A percentile compares a stretch with the other conserved stretches of the same genome.
phyloP scores from a whole-genome alignment of 2,888 invertebrate species.

The Beris morrisii region DNA sequence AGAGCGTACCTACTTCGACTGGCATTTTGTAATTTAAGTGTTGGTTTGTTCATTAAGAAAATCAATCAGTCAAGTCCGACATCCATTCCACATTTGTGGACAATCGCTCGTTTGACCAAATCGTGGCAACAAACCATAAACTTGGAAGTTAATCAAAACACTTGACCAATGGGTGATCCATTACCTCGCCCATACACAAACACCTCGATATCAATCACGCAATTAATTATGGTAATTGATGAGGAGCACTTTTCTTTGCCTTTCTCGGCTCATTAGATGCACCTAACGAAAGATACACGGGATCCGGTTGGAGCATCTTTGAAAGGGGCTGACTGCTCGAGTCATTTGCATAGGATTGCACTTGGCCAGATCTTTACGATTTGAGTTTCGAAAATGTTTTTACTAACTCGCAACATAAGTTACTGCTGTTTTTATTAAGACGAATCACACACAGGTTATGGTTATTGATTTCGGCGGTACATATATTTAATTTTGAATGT shows the following conservation, averaged over 20 bases:
- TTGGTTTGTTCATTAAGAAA: too few relatives aligned
- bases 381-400: slow-evolving; percentile 16
- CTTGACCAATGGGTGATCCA: slow-evolving; percentile 26
- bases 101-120: background rate
- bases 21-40: too few relatives aligned
- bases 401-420: background rate
- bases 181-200: slow-evolving; percentile 17
- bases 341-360: slow-evolving; percentile 28
- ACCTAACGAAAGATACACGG: background rate
- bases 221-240: slow-evolving; percentile 31
- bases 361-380: slow-evolving; percentile 10
- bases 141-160: slow-evolving; percentile 25
- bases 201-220: slow-evolving; percentile 29
- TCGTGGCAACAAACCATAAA: slow-evolving; percentile 1
- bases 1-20: too few relatives aligned
- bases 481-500: slow-evolving; percentile 9
- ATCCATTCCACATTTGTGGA: too few relatives aligned
- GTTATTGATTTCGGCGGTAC: slow-evolving; percentile 15
- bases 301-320: background rate
- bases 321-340: background rate
- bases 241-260: background rate
- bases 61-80: too few relatives aligned
- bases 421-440: slow-evolving; percentile 17
- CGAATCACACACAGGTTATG: slow-evolving; percentile 13
- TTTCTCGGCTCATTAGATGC: slow-evolving; percentile 17